phyloP scores from a whole-genome alignment of 2,113 vertebrate genomes.

The Mus musculus region GRCm39 chr12:85717001-85717500 shows the following conservation, averaged over 20 bases:
- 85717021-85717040: conserved; percentile 84
- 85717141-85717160: conserved; percentile 59
- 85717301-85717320: too few relatives aligned
- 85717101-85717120: background rate
- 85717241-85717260: background rate
- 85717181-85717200: conserved; percentile 36
- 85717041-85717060: conserved; percentile 75
- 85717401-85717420: too few relatives aligned
- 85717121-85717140: conserved; percentile 59
- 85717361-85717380: too few relatives aligned
- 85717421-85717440: too few relatives aligned
- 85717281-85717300: too few relatives aligned
- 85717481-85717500: fast-evolving
- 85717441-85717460: too few relatives aligned
- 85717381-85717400: too few relatives aligned
- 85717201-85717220: background rate
- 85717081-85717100: conserved; percentile 27
- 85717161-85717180: conserved; percentile 69
- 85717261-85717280: too few relatives aligned
- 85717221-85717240: background rate
- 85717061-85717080: conserved; percentile 85
- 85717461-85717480: background rate
- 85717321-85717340: too few relatives aligned
- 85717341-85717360: too few relatives aligned
- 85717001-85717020: conserved; percentile 89